Evolutionary conservation across 2,888 invertebrate species (phyloP).

Genomic region (Physocephala rufipes): DNA sequence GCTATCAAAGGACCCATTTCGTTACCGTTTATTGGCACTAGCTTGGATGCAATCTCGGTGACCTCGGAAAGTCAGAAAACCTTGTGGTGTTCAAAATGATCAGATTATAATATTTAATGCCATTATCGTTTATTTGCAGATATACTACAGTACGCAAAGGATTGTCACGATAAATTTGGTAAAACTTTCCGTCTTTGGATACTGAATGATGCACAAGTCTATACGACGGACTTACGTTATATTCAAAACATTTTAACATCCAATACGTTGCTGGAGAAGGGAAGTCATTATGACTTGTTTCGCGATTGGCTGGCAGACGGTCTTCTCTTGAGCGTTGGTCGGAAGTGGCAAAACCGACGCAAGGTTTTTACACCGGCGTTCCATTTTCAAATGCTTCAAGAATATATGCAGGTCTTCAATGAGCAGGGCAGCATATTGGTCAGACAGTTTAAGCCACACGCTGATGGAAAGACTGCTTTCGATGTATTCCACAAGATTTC

Average conservation of each 20-base stretch:
- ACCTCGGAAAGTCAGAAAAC: slow-evolving; percentile 50
- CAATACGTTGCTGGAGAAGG: slow-evolving; percentile 55
- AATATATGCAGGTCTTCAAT: slow-evolving; percentile 76
- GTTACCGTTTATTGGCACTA: slow-evolving; percentile 50
- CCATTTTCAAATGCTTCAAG: slow-evolving; percentile 79
- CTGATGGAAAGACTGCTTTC: slow-evolving; percentile 60
- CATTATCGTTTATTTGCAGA: slow-evolving; percentile 38
- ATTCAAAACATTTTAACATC: slow-evolving; percentile 64
- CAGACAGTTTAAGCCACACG: slow-evolving; percentile 67
- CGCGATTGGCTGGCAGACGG: slow-evolving; percentile 54
- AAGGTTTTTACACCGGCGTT: slow-evolving; percentile 80
- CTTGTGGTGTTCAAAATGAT: no score
- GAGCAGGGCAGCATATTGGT: slow-evolving; percentile 70
- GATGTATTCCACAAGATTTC: slow-evolving; percentile 72
- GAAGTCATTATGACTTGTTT: slow-evolving; percentile 53
- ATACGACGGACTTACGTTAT: slow-evolving; percentile 63
- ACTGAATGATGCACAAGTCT: slow-evolving; percentile 63
- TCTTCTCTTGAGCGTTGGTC: slow-evolving; percentile 54
- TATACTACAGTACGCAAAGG: slow-evolving; percentile 44
- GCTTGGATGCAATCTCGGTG: slow-evolving; percentile 45
- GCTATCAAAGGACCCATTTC: slow-evolving; percentile 47
- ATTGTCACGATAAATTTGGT: slow-evolving; percentile 60
- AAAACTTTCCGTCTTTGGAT: slow-evolving; percentile 65
- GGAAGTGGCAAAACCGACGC: slow-evolving; percentile 73
- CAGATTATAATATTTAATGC: background rate